phyloP scores from a whole-genome alignment of 2,113 vertebrate genomes.

The Neogale vison region DNA sequence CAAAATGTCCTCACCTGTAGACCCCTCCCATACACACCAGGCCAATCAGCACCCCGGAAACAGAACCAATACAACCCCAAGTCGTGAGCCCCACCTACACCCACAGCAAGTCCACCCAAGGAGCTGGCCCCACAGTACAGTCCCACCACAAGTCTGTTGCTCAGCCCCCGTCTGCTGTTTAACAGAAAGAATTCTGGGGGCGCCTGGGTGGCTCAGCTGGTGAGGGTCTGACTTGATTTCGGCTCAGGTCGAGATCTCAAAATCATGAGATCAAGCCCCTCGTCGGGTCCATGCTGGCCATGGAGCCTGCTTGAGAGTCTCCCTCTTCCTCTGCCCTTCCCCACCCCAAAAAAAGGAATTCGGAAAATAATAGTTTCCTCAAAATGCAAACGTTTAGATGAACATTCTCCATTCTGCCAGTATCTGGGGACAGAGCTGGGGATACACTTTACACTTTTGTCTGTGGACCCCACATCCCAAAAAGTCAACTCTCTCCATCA shows the following conservation, averaged over 20 bases:
- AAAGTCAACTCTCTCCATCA: neutral
- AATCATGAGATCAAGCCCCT: neutral
- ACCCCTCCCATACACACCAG: fast-evolving
- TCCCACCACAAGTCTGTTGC: fast-evolving
- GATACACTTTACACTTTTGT: fast-evolving
- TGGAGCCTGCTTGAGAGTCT: neutral
- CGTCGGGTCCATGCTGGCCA: neutral
- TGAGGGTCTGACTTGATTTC: neutral
- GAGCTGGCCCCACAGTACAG: neutral
- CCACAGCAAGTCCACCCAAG: fast-evolving
- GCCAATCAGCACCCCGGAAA: fast-evolving
- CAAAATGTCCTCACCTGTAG: neutral
- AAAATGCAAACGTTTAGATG: neutral
- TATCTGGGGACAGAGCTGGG: neutral
- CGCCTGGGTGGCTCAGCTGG: neutral
- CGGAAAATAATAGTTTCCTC: neutral
- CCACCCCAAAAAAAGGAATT: neutral
- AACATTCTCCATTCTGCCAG: too few species aligned
- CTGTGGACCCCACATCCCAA: neutral
- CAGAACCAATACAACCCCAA: fast-evolving
- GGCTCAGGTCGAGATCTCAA: neutral
- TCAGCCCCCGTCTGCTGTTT: neutral
- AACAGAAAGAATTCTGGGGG: neutral
- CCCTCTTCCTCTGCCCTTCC: neutral
- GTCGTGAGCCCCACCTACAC: neutral